A percentile compares a stretch with the other conserved stretches of the same genome.
Evolutionary conservation across 2,888 invertebrate species (phyloP).

Genomic region (Hetaerina titia): DNA sequence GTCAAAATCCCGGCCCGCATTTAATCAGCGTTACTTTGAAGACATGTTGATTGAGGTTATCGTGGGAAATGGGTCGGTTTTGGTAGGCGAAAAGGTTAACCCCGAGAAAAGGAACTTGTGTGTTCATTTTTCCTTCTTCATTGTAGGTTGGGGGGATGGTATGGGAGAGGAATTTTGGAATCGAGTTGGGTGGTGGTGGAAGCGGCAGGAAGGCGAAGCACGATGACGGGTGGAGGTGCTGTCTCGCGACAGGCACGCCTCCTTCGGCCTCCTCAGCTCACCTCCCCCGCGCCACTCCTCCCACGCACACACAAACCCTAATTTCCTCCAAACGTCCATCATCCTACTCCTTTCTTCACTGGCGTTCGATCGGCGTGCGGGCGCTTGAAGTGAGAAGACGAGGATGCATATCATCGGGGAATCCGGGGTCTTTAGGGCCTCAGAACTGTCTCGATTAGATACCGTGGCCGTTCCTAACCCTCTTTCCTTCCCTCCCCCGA

Average conservation of each 20-base stretch:
- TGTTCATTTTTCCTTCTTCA: background rate
- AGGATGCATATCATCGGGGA: background rate
- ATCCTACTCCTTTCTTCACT: background rate
- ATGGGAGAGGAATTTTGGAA: background rate
- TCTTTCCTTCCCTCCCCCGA: background rate
- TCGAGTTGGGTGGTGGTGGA: background rate
- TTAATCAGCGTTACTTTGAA: background rate
- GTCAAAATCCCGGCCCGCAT: too few species aligned
- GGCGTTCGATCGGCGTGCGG: slow-evolving; percentile 8
- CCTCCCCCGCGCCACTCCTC: too few species aligned
- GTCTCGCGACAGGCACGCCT: slow-evolving; percentile 55
- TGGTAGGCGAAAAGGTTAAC: background rate
- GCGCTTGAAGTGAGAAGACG: background rate
- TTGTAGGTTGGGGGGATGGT: background rate
- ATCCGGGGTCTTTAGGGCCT: background rate
- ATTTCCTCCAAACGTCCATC: background rate
- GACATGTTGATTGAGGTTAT: slow-evolving; percentile 44
- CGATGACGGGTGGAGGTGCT: slow-evolving; percentile 48
- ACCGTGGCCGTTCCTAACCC: background rate
- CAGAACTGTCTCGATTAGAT: background rate
- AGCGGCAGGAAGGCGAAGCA: background rate
- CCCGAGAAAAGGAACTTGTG: background rate
- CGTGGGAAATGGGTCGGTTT: slow-evolving; percentile 59
- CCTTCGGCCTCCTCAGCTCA: background rate
- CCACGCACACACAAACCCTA: background rate